These are phyloP conservation scores for Ictidomys tridecemlineatus DNA, from an alignment of 2,113 vertebrate species.

Conservation along the genomic window DNA sequence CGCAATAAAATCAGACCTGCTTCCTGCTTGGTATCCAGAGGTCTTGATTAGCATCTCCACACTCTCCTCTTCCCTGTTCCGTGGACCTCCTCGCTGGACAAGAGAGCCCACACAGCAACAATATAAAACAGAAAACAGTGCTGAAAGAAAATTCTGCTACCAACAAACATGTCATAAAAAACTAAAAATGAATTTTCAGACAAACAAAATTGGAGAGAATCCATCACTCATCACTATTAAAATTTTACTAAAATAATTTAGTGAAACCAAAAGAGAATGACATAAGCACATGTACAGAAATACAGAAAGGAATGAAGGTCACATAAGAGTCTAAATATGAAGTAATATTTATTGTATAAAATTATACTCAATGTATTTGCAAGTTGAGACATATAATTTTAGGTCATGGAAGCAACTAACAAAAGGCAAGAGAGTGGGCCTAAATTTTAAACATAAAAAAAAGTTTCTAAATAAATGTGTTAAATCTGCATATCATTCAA, in stretches of 20 bases:
- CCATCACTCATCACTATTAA: not conserved
- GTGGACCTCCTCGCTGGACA: too few species aligned
- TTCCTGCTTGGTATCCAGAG: too few species aligned
- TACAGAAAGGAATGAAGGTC: rapidly evolving
- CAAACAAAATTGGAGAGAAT: not conserved
- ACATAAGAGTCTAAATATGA: not conserved
- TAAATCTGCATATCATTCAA: not conserved
- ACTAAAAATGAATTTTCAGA: not conserved
- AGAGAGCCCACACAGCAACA: too few species aligned
- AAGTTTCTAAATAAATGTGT: not conserved
- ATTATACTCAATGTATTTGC: not conserved
- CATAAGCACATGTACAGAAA: not conserved
- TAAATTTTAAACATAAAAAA: not conserved
- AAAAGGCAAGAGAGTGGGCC: not conserved
- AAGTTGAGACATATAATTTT: not conserved
- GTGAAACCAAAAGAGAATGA: not conserved
- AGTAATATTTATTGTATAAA: not conserved
- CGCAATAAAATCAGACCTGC: too few species aligned
- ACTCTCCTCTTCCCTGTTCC: too few species aligned
- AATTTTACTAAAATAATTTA: not conserved
- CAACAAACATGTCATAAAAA: not conserved
- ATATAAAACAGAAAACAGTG: not conserved
- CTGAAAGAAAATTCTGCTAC: not conserved
- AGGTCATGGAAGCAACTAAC: not conserved
- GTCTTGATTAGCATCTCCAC: too few species aligned